Evolutionary conservation across 2,113 vertebrate species (phyloP).

Genomic region (Syngnathus floridae): DNA sequence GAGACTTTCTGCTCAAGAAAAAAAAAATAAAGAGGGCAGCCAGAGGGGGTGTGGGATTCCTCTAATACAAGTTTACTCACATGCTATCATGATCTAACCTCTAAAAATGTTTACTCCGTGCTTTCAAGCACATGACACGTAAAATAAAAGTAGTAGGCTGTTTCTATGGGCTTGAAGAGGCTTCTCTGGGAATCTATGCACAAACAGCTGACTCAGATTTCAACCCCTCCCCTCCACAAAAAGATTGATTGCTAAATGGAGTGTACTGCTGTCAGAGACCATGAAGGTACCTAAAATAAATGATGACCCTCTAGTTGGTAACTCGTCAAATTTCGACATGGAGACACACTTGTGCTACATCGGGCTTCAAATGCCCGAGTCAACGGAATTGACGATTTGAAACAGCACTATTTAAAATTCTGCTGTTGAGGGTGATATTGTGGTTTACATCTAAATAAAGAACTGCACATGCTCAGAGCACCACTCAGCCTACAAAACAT

Average conservation of each 20-base stretch:
- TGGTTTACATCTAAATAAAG: neutral
- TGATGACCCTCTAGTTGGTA: slow-evolving; percentile 9
- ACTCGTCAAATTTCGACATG: slow-evolving; percentile 22
- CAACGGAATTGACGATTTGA: neutral
- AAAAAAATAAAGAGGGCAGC: slow-evolving; percentile 24
- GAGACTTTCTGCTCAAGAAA: slow-evolving; percentile 35
- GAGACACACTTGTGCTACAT: slow-evolving; percentile 31
- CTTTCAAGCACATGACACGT: slow-evolving; percentile 14
- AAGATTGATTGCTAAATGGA: slow-evolving; percentile 18
- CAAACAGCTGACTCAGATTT: slow-evolving; percentile 22
- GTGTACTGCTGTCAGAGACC: slow-evolving; percentile 7
- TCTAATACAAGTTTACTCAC: slow-evolving; percentile 34
- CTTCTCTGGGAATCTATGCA: neutral
- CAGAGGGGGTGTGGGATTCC: neutral
- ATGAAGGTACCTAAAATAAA: slow-evolving; percentile 27
- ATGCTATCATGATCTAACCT: slow-evolving; percentile 19
- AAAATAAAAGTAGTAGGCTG: slow-evolving; percentile 30
- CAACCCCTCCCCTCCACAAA: slow-evolving; percentile 8
- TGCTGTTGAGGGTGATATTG: neutral
- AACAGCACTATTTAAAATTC: neutral
- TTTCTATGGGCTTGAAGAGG: slow-evolving; percentile 25
- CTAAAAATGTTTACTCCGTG: slow-evolving; percentile 23
- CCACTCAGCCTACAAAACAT: neutral
- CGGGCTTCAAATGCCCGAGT: neutral
- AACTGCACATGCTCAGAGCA: neutral